Evolutionary conservation across 2,888 invertebrate genomes (phyloP).

Genomic region (Drosophila pseudotakahashii): DNA sequence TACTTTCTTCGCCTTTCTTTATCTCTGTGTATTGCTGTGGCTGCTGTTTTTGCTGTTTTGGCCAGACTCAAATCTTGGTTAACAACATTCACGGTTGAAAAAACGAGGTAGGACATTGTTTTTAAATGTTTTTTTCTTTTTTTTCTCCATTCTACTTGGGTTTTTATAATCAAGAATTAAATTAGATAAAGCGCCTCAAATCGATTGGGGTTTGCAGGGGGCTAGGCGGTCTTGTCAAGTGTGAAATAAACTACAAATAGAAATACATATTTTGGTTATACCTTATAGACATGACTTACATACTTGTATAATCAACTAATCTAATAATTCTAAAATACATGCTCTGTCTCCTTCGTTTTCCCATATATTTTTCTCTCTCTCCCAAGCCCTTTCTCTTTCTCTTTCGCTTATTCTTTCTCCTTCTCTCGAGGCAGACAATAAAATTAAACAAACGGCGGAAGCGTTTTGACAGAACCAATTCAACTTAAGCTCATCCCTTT

Average conservation of each 20-base stretch:
- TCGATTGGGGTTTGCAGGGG: constrained; percentile 18
- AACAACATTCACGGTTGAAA: constrained; percentile 77
- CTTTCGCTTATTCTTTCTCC: not conserved
- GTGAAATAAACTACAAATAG: constrained; percentile 68
- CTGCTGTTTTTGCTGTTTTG: constrained; percentile 25
- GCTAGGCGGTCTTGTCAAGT: constrained; percentile 19
- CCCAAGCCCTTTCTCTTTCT: not conserved
- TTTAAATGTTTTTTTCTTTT: constrained; percentile 15
- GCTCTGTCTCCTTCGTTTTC: constrained; percentile 2
- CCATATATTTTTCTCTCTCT: not conserved
- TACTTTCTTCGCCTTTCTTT: constrained; percentile 52
- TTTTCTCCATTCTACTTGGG: not conserved
- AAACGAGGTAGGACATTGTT: constrained; percentile 84
- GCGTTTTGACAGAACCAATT: constrained; percentile 4
- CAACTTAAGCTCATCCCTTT: constrained; percentile 15
- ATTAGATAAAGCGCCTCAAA: constrained; percentile 31
- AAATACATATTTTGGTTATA: constrained; percentile 77
- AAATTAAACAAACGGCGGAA: constrained; percentile 9
- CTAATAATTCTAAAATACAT: constrained; percentile 55
- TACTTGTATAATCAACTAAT: constrained; percentile 50
- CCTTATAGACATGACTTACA: constrained; percentile 62
- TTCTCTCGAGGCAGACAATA: not conserved
- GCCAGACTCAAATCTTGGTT: constrained; percentile 51
- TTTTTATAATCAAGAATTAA: not conserved
- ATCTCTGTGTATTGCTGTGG: constrained; percentile 54